Conservation (phyloP, 2,113 vertebrate genomes). For the Melanostigma gelatinosum region DNA sequence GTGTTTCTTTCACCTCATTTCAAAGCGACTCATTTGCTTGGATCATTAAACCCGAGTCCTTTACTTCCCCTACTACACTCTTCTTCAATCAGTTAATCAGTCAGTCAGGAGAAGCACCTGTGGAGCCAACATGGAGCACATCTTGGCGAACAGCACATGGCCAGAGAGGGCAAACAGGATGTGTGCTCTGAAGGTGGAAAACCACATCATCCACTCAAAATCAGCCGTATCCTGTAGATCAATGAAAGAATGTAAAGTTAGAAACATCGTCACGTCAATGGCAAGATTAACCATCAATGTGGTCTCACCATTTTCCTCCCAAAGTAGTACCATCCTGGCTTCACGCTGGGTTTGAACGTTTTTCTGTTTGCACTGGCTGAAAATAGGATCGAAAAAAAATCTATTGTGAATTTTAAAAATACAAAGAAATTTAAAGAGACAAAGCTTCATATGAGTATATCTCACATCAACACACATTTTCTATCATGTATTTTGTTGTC, state of each 20-base stretch:
- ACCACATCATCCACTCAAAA: conserved; percentile 99
- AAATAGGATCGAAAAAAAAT: background rate
- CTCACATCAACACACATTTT: background rate
- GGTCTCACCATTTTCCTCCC: conserved; percentile 95
- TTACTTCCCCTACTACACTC: background rate
- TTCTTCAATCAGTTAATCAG: background rate
- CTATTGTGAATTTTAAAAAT: background rate
- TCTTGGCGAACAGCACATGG: conserved; percentile 94
- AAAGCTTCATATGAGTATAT: background rate
- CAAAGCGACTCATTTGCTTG: background rate
- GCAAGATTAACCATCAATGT: background rate
- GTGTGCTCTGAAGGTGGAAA: conserved; percentile 90
- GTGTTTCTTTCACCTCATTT: background rate
- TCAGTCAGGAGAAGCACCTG: conserved; percentile 84
- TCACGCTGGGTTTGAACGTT: conserved; percentile 87
- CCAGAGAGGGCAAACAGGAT: conserved; percentile 94
- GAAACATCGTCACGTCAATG: background rate
- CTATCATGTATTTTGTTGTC: background rate
- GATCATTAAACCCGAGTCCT: background rate
- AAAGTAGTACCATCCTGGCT: conserved; percentile 93
- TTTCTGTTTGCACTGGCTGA: conserved; percentile 90
- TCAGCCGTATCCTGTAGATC: conserved; percentile 88
- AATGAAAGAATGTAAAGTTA: background rate
- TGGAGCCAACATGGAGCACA: conserved; percentile 91
- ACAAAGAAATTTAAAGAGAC: background rate